Percentiles rank a stretch among this genome's conserved stretches.
phyloP scores from a whole-genome alignment of 2,888 invertebrate species.

The Ichneumoninae sp. region DNA sequence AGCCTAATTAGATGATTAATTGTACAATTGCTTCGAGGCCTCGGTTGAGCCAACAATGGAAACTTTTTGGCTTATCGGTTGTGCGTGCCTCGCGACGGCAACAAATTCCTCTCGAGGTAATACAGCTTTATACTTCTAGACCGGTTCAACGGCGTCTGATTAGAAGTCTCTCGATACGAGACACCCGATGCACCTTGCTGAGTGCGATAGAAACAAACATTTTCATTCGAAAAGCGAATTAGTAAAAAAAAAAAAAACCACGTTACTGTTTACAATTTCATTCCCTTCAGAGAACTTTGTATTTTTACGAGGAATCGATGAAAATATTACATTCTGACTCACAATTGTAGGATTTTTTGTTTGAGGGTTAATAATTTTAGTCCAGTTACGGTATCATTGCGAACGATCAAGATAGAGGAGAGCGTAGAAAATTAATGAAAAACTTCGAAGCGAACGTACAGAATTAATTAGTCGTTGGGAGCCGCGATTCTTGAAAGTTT shows the following conservation, averaged over 20 bases:
- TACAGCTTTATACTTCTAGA: slow-evolving; percentile 46
- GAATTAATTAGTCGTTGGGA: slow-evolving; percentile 39
- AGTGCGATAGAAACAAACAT: not conserved
- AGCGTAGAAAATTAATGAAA: slow-evolving; percentile 22
- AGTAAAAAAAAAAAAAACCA: not conserved
- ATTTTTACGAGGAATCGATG: too few relatives aligned
- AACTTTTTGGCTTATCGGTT: slow-evolving; percentile 74
- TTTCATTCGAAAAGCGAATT: not conserved
- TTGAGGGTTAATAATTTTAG: not conserved
- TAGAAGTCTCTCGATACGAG: not conserved
- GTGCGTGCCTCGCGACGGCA: slow-evolving; percentile 71
- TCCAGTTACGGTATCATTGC: not conserved
- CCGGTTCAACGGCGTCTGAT: not conserved
- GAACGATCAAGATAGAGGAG: not conserved
- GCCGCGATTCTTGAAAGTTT: slow-evolving; percentile 32
- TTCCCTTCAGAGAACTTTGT: not conserved
- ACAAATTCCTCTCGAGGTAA: slow-evolving; percentile 70
- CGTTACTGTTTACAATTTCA: not conserved
- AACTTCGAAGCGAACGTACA: slow-evolving; percentile 3
- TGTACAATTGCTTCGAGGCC: slow-evolving; percentile 75
- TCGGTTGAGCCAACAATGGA: slow-evolving; percentile 71
- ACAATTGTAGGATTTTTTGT: too few relatives aligned
- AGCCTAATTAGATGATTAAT: slow-evolving; percentile 82
- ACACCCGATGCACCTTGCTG: slow-evolving; percentile 6
- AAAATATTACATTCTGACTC: too few relatives aligned